Conservation (phyloP, 2,113 vertebrate species). For the Phaethornis superciliosus region DNA sequence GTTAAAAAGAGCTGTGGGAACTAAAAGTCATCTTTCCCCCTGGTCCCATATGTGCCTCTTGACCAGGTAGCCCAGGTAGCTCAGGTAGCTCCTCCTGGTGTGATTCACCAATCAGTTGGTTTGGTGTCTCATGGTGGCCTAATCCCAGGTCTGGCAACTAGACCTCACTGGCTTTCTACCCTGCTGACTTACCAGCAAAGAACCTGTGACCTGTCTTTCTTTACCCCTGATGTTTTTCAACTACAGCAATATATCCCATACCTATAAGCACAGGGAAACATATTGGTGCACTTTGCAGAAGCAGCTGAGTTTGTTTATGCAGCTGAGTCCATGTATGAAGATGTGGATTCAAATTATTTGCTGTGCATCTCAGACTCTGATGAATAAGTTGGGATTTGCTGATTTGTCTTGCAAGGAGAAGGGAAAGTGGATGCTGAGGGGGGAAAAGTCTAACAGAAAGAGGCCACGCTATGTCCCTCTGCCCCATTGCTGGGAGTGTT, state of each 20-base stretch:
- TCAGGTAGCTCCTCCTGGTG: background rate
- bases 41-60: rapidly evolving
- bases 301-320: conserved; percentile 46
- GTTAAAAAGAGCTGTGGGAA: background rate
- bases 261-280: background rate
- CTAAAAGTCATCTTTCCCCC: background rate
- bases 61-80: background rate
- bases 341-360: conserved; percentile 68
- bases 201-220: background rate
- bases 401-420: conserved; percentile 46
- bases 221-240: background rate
- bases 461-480: background rate
- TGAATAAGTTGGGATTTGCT: conserved; percentile 67
- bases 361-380: conserved; percentile 51
- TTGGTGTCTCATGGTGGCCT: background rate
- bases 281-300: background rate
- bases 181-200: background rate
- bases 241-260: background rate
- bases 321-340: conserved; percentile 35
- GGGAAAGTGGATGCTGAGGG: background rate
- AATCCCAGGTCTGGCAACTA: background rate
- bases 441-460: conserved; percentile 41
- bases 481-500: background rate
- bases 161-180: background rate
- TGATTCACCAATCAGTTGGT: background rate